A percentile compares a stretch with the other conserved stretches of the same genome.
These are phyloP conservation scores for Hippotragus niger DNA, from an alignment of 2,113 vertebrate genomes.

Conservation along the genomic window DNA sequence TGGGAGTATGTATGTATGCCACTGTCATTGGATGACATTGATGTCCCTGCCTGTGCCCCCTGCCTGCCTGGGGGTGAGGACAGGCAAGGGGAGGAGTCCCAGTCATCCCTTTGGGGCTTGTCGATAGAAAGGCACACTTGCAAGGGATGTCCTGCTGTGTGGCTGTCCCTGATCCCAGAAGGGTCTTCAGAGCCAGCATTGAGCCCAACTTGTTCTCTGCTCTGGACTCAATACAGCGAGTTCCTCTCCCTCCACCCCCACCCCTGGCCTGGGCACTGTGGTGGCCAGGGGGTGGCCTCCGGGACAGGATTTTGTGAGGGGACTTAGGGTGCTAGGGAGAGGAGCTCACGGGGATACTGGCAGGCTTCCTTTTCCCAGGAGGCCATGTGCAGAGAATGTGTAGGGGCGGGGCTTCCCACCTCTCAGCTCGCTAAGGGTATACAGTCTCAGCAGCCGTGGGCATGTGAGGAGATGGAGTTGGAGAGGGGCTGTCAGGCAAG, in stretches of 20 bases:
- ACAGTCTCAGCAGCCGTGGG: background rate
- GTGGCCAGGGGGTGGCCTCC: background rate
- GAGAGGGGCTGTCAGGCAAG: background rate
- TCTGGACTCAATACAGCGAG: background rate
- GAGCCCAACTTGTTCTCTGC: background rate
- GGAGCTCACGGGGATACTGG: background rate
- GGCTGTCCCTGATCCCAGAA: background rate
- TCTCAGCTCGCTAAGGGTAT: background rate
- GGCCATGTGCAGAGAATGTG: background rate
- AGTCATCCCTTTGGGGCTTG: background rate
- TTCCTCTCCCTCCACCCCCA: background rate
- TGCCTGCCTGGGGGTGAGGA: background rate
- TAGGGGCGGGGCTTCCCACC: too few relatives aligned
- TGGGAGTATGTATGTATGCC: fast-evolving
- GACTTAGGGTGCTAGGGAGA: background rate
- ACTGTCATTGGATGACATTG: background rate
- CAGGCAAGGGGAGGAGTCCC: background rate
- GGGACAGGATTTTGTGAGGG: background rate
- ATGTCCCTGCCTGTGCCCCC: background rate
- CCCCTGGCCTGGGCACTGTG: background rate
- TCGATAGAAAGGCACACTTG: background rate
- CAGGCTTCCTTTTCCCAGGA: background rate
- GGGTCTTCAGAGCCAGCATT: background rate
- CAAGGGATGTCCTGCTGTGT: background rate
- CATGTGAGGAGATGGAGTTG: background rate